Evolutionary conservation across 2,797 vertebrate genomes (phyloP).

Genomic region (Aplochiton taeniatus): DNA sequence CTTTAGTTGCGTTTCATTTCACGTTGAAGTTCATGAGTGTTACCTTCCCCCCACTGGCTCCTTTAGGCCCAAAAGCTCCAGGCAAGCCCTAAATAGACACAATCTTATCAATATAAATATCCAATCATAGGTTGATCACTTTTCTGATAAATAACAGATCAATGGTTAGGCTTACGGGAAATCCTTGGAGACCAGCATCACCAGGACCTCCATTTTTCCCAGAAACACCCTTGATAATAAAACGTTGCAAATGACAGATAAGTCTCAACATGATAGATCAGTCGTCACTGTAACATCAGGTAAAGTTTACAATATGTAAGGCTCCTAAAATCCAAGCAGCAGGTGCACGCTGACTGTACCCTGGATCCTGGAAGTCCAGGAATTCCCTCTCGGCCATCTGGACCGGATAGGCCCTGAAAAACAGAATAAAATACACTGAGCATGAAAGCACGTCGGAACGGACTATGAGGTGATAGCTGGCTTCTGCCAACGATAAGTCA

Average conservation of each 20-base stretch:
- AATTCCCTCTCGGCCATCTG: conserved; percentile 90
- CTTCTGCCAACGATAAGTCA: no score
- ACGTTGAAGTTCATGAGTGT: not conserved
- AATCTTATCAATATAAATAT: conserved; percentile 2
- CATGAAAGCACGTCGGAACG: no score
- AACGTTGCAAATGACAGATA: not conserved
- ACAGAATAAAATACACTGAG: not conserved
- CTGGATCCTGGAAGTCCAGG: conserved; percentile 89
- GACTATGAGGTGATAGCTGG: no score
- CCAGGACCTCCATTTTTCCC: conserved; percentile 90
- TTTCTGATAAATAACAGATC: not conserved
- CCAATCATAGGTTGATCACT: not conserved
- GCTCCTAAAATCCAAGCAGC: not conserved
- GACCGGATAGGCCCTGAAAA: conserved; percentile 85
- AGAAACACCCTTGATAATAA: conserved; percentile 81
- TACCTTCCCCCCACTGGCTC: conserved; percentile 83
- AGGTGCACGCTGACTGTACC: conserved; percentile 67
- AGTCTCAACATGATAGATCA: not conserved
- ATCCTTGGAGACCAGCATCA: conserved; percentile 84
- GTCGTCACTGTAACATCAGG: not conserved
- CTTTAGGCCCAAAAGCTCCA: conserved; percentile 85
- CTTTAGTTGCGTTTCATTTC: not conserved
- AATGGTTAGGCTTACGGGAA: conserved; percentile 83
- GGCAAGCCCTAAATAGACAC: conserved; percentile 82
- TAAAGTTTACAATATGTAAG: not conserved